Conservation (phyloP, 2,113 vertebrate species). For the Ochotona princeps region DNA sequence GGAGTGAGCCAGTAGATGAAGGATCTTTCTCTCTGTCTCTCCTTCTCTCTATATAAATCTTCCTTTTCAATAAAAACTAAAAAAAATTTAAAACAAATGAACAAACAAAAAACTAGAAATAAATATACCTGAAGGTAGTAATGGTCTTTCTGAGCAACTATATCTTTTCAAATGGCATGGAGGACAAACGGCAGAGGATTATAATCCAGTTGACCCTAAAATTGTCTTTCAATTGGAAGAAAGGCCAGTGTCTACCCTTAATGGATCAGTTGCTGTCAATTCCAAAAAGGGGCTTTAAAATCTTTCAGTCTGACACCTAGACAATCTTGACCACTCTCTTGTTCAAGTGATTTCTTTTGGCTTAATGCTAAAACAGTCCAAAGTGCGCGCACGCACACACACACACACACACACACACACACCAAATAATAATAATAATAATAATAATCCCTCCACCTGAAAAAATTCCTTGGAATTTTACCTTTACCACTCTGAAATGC, state of each 20-base stretch:
- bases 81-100: too few relatives aligned
- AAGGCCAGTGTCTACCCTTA: not conserved
- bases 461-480: not conserved
- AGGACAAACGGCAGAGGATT: not conserved
- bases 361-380: constrained; percentile 8
- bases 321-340: not conserved
- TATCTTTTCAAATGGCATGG: constrained; percentile 47
- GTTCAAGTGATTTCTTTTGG: constrained; percentile 14
- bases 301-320: constrained; percentile 35
- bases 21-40: too few relatives aligned
- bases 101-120: not conserved
- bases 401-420: too few relatives aligned
- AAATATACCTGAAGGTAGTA: constrained; percentile 70
- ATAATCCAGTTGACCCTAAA: constrained; percentile 5
- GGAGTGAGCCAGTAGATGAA: too few relatives aligned
- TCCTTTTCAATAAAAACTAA: too few relatives aligned
- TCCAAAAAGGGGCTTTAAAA: constrained; percentile 28
- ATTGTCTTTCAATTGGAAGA: constrained; percentile 24
- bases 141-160: not conserved
- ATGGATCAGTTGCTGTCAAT: not conserved
- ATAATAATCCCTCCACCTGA: too few relatives aligned
- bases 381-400: too few relatives aligned
- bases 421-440: too few relatives aligned
- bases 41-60: too few relatives aligned
- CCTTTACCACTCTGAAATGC: not conserved